Evolutionary conservation across 2,888 invertebrate species (phyloP).

Genomic region (Zootermopsis nevadensis): DNA sequence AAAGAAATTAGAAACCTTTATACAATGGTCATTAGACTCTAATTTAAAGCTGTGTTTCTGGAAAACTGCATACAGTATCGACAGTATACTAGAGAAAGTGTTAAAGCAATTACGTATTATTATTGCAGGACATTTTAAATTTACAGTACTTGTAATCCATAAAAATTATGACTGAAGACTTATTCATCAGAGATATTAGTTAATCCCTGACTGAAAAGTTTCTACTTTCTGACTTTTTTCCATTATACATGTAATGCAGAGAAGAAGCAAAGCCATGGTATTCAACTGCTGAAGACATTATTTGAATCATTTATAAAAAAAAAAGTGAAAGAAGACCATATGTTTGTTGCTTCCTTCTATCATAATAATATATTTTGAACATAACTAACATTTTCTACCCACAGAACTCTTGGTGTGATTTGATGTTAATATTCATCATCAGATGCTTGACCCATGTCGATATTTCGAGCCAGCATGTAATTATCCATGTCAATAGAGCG

Average conservation of each 20-base stretch:
- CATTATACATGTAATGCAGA: not conserved
- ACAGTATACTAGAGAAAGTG: too few species aligned
- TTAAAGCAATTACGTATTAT: not conserved
- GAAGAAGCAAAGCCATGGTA: not conserved
- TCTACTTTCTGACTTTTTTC: not conserved
- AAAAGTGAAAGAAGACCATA: not conserved
- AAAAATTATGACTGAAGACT: not conserved
- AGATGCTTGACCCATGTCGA: conserved; percentile 64
- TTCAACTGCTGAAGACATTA: not conserved
- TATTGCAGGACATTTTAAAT: not conserved
- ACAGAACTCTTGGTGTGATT: not conserved
- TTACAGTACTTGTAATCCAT: not conserved
- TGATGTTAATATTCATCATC: conserved; percentile 63
- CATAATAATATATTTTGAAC: not conserved
- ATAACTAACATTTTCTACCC: not conserved
- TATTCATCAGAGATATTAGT: not conserved
- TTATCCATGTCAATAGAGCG: conserved; percentile 77
- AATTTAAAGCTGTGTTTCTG: too few species aligned
- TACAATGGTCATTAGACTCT: too few species aligned
- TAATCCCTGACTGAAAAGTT: not conserved
- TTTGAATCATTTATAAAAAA: not conserved
- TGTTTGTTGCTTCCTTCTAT: not conserved
- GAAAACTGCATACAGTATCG: too few species aligned
- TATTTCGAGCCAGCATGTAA: conserved; percentile 74
- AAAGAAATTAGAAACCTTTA: too few species aligned